Evolutionary conservation across 35 echinoderm and acorn worm species (phyloP).

Genomic region (Hemicentrotus pulcherrimus): DNA sequence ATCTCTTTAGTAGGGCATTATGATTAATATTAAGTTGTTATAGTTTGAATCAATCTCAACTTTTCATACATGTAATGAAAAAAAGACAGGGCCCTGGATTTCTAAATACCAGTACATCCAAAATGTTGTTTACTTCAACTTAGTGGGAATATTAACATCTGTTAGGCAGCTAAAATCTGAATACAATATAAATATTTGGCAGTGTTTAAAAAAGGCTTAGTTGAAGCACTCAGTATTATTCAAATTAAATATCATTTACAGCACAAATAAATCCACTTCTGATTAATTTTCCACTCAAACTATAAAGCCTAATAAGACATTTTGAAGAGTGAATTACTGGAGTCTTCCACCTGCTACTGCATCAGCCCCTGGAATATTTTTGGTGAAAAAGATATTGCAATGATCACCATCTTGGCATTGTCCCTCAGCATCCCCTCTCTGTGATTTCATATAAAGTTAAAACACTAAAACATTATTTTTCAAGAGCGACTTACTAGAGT

Average conservation of each 20-base stretch:
- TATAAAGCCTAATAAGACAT: neutral
- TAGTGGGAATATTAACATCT: neutral
- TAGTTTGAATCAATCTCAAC: no score
- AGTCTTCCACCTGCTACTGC: constrained; percentile 84
- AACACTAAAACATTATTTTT: neutral
- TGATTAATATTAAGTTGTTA: no score
- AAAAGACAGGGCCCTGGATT: neutral
- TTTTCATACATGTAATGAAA: neutral
- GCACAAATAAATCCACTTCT: neutral
- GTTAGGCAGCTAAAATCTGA: neutral
- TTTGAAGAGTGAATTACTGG: constrained; percentile 14
- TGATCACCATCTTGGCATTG: constrained; percentile 86
- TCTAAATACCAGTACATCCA: neutral
- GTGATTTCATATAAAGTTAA: neutral
- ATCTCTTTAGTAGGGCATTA: no score
- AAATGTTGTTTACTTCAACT: neutral
- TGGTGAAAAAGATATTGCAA: constrained; percentile 89
- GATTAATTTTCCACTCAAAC: neutral
- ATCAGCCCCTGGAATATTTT: constrained; percentile 88
- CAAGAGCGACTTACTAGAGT: constrained; percentile 60
- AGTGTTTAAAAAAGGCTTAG: neutral
- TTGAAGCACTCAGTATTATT: neutral
- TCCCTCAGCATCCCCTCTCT: constrained; percentile 17
- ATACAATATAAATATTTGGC: neutral
- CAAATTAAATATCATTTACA: no score